A percentile compares a stretch with the other conserved stretches of the same genome.
Evolutionary conservation across 2,888 invertebrate species (phyloP).

Genomic region (Pristionchus japonicus): DNA sequence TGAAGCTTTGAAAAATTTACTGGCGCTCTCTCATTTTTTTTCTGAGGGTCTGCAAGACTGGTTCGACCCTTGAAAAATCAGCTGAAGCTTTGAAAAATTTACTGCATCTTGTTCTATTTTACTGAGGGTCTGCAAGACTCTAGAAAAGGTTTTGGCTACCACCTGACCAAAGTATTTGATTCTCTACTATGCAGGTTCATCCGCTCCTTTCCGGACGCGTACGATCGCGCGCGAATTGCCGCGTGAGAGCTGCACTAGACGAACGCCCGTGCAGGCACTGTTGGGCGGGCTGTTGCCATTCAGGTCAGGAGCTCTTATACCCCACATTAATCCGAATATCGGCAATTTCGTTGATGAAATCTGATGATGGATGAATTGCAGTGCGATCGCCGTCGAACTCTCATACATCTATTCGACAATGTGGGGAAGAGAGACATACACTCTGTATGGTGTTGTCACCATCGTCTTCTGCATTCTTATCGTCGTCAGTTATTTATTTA

Average conservation of each 20-base stretch:
- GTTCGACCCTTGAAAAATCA: too few relatives aligned
- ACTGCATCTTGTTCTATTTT: too few relatives aligned
- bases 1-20: too few relatives aligned
- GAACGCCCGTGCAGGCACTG: slow-evolving; percentile 77
- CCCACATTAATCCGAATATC: too few relatives aligned
- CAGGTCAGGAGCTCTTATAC: slow-evolving; percentile 74
- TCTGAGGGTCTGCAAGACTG: too few relatives aligned
- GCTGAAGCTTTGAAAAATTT: too few relatives aligned
- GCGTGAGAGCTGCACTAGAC: slow-evolving; percentile 77
- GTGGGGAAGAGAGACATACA: slow-evolving; percentile 79
- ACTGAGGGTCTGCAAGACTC: too few relatives aligned
- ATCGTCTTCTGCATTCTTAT: slow-evolving; percentile 77
- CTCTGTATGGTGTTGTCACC: slow-evolving; percentile 78
- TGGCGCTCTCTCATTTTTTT: too few relatives aligned
- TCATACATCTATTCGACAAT: slow-evolving; percentile 79
- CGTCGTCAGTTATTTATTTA: slow-evolving; percentile 14
- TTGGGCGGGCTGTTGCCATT: slow-evolving; percentile 79
- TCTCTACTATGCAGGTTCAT: slow-evolving; percentile 68
- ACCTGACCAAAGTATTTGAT: background rate
- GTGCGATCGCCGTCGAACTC: slow-evolving; percentile 79
- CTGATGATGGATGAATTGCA: too few relatives aligned
- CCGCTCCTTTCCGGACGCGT: slow-evolving; percentile 76
- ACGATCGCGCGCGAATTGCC: slow-evolving; percentile 79
- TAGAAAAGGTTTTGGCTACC: too few relatives aligned
- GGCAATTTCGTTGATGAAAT: background rate